Evolutionary conservation across 2,113 vertebrate species (phyloP).

Genomic region (Odontophorus gujanensis): DNA sequence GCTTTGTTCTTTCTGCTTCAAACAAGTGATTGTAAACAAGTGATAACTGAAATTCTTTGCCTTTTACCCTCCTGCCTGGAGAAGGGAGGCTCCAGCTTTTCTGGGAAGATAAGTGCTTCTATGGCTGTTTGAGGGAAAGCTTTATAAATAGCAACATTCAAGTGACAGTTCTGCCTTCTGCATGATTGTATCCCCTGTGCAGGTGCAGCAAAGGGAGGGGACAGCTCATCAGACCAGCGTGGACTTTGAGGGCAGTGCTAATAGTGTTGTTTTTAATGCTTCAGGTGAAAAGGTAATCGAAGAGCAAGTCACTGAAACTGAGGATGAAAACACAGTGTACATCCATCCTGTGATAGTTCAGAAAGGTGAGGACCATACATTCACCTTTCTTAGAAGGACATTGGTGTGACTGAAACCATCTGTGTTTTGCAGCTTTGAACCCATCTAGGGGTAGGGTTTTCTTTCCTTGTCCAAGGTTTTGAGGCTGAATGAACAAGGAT

Average conservation of each 20-base stretch:
- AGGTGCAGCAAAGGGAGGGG: background rate
- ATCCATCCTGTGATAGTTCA: constrained; percentile 83
- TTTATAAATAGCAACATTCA: background rate
- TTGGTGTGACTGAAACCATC: background rate
- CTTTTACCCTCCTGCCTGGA: background rate
- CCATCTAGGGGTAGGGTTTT: accelerated
- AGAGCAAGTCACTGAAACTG: constrained; percentile 83
- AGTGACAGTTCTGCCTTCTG: background rate
- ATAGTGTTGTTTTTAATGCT: background rate
- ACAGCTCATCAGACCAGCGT: background rate
- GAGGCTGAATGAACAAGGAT: background rate
- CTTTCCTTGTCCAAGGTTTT: background rate
- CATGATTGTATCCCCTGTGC: background rate
- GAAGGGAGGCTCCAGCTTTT: background rate
- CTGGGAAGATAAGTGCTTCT: background rate
- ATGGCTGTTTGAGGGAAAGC: background rate
- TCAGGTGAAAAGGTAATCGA: constrained; percentile 83
- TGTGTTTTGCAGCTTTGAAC: background rate
- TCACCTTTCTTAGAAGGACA: background rate
- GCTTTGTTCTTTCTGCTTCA: background rate
- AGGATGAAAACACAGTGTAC: constrained; percentile 84
- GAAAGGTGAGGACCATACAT: constrained; percentile 77
- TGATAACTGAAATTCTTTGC: background rate
- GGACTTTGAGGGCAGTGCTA: background rate
- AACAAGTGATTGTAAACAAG: background rate